Conservation (phyloP, 1,140 invertebrate species). For the Trichoplusia ni region DNA sequence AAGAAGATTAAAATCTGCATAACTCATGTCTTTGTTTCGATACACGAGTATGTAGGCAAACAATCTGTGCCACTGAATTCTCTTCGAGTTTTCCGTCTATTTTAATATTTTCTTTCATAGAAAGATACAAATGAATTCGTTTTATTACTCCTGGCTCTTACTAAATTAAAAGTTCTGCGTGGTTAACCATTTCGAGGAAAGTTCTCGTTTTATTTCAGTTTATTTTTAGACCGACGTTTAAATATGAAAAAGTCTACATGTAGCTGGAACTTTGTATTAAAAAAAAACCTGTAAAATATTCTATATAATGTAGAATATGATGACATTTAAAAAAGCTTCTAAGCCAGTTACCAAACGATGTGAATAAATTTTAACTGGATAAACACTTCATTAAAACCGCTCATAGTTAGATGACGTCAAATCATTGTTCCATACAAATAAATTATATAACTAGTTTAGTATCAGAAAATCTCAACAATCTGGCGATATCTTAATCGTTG, state of each 20-base stretch:
- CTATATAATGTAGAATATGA: no score
- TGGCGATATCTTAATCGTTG: no score
- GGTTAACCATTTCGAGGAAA: not conserved
- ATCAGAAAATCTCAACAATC: not conserved
- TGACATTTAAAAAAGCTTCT: not conserved
- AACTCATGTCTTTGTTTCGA: slow-evolving; percentile 51
- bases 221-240: not conserved
- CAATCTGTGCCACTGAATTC: not conserved
- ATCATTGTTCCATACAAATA: not conserved
- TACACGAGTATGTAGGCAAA: not conserved
- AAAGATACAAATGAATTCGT: not conserved
- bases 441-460: not conserved
- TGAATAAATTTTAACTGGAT: not conserved
- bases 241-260: no score
- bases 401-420: not conserved
- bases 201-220: not conserved
- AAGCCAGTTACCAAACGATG: not conserved
- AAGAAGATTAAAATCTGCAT: slow-evolving; percentile 72
- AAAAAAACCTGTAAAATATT: no score
- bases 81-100: not conserved
- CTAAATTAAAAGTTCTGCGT: not conserved
- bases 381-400: not conserved
- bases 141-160: not conserved
- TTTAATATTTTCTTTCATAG: slow-evolving; percentile 1
- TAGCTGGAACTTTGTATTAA: no score